phyloP scores from a whole-genome alignment of 2,113 vertebrate species.

The Connochaetes taurinus region DNA sequence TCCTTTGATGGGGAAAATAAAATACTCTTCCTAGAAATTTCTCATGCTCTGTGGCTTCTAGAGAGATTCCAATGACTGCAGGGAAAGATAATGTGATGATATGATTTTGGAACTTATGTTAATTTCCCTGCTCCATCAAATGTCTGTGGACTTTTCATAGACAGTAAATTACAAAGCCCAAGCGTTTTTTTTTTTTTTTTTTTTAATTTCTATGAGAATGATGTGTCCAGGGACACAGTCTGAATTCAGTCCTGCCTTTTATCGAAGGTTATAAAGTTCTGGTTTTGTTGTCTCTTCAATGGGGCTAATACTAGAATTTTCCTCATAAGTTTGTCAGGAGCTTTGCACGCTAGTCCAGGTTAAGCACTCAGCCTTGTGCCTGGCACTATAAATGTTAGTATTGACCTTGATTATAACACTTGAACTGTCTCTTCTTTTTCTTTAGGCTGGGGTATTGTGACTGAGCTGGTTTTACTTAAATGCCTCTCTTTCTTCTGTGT shows the following conservation, averaged over 20 bases:
- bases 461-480: constrained; percentile 54
- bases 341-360: not conserved
- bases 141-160: not conserved
- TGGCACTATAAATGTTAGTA: no score
- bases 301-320: no score
- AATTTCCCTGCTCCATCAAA: not conserved
- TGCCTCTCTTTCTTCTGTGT: constrained; percentile 58
- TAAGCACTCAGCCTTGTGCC: not conserved
- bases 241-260: not conserved
- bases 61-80: not conserved
- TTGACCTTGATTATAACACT: not conserved
- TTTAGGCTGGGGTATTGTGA: not conserved
- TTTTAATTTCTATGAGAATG: constrained; percentile 23
- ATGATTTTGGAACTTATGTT: not conserved
- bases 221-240: not conserved
- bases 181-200: not conserved
- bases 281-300: not conserved
- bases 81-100: not conserved
- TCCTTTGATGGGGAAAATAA: constrained; percentile 43
- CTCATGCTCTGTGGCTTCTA: constrained; percentile 26
- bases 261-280: not conserved
- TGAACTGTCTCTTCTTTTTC: fast-evolving
- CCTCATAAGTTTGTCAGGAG: not conserved
- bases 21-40: constrained; percentile 45
- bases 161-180: not conserved